Percentiles rank a stretch among this genome's conserved stretches.
phyloP scores from a whole-genome alignment of 2,888 invertebrate genomes.

The Pedicia rivosa region DNA sequence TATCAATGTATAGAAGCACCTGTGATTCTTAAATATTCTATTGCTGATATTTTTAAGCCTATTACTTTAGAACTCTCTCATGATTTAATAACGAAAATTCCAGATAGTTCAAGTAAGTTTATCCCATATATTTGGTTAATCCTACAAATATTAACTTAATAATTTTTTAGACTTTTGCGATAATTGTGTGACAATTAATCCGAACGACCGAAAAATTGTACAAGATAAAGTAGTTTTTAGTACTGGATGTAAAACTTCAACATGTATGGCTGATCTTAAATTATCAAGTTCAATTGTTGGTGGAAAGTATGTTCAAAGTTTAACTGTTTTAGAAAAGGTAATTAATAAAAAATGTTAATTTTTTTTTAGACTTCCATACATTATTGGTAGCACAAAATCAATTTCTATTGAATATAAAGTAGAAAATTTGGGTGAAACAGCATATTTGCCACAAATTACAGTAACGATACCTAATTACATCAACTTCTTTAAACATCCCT shows the following conservation, averaged over 20 bases:
- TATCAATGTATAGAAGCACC: slow-evolving; percentile 23
- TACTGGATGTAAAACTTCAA: slow-evolving; percentile 26
- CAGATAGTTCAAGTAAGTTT: slow-evolving; percentile 21
- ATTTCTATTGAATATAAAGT: slow-evolving; percentile 25
- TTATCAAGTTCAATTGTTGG: slow-evolving; percentile 18
- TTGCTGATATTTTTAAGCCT: slow-evolving; percentile 29
- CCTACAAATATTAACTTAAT: slow-evolving; percentile 4
- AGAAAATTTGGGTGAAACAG: slow-evolving; percentile 32
- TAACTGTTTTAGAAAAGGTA: neutral
- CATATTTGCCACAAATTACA: slow-evolving; percentile 32
- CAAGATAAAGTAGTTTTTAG: slow-evolving; percentile 27
- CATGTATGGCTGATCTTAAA: slow-evolving; percentile 28
- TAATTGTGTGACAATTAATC: slow-evolving; percentile 28
- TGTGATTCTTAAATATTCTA: slow-evolving; percentile 22
- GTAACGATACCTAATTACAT: slow-evolving; percentile 30
- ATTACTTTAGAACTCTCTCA: slow-evolving; percentile 28
- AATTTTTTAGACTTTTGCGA: slow-evolving; percentile 23
- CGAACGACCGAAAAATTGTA: slow-evolving; percentile 21
- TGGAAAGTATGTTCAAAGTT: slow-evolving; percentile 15
- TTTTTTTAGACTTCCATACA: slow-evolving; percentile 15
- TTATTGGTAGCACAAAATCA: slow-evolving; percentile 24
- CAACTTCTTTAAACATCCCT: slow-evolving; percentile 25
- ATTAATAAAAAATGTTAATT: neutral
- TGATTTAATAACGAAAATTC: slow-evolving; percentile 22
- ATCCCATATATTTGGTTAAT: slow-evolving; percentile 1